These are phyloP conservation scores for Sesia bembeciformis DNA, from an alignment of 2,888 invertebrate genomes.

Conservation along the genomic window DNA sequence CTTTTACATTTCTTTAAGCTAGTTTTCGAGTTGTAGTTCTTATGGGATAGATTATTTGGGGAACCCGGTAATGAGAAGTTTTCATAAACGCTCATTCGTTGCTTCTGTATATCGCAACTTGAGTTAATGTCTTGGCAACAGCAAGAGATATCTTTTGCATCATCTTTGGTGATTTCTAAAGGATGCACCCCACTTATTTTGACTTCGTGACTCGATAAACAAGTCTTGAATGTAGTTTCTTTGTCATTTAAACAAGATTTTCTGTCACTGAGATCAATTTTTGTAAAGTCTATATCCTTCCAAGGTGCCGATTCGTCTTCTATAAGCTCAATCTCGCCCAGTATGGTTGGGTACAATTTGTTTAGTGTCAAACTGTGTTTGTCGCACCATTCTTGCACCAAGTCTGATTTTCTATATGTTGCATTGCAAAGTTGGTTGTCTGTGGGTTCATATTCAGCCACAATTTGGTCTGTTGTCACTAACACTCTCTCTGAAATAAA, in stretches of 20 bases:
- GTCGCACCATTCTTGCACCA: conserved; percentile 62
- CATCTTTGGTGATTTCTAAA: conserved; percentile 33
- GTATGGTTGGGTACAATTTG: conserved; percentile 60
- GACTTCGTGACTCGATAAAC: conserved; percentile 30
- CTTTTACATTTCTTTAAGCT: conserved; percentile 34
- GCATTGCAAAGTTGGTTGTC: conserved; percentile 37
- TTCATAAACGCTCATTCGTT: conserved; percentile 46
- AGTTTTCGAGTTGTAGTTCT: conserved; percentile 51
- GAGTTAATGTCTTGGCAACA: conserved; percentile 11
- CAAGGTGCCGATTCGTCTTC: conserved; percentile 45
- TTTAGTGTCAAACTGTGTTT: conserved; percentile 51
- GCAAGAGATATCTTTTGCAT: conserved; percentile 13
- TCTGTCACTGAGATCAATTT: conserved; percentile 18
- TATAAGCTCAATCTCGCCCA: conserved; percentile 46
- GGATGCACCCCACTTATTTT: conserved; percentile 48
- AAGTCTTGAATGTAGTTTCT: conserved; percentile 44
- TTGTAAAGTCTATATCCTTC: conserved; percentile 23
- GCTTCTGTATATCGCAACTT: conserved; percentile 14
- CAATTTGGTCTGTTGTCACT: conserved; percentile 73
- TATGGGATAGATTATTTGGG: conserved; percentile 48
- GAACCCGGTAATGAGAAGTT: conserved; percentile 63
- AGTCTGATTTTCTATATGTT: conserved; percentile 47
- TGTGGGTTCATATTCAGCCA: conserved; percentile 73
- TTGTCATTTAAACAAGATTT: conserved; percentile 20
- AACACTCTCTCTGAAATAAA: conserved; percentile 75